Base-by-base conservation (phyloP, 2,888 invertebrate genomes). In the Cinara cedri region DNA sequence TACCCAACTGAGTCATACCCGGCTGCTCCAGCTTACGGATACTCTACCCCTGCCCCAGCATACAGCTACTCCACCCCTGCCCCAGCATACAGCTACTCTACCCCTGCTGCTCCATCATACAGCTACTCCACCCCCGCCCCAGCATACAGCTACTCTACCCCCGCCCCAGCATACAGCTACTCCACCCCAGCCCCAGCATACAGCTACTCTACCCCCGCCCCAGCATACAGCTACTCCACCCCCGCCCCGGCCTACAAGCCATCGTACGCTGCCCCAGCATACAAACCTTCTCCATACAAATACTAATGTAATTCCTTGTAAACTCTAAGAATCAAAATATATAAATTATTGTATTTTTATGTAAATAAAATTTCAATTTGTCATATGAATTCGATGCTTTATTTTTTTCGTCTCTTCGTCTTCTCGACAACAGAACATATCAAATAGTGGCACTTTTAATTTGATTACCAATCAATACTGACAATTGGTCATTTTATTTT, bases 1-100 rank as follows among this genome's bases (percentile, higher is more conserved):
- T 82, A 82, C 82, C 76, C 66, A 51, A 49, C 81, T 72, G 78
- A 85, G 80, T 54, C 82, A 14, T 78, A 81, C 80, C 70, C 81
- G 8, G 72, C 82, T 63, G 68, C 78, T n/a, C 70, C 80, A 49
- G 76, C 81, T 11, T 72, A 82, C 65, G 72, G 66, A 49, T 74
- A 76, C 68, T 71, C 76, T 6, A 55, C 46, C 84, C 24, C 83
- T 83, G 72, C 83, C 84, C 51, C 63, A 65, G 75, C 70, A 49
- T 54, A 54, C 81, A 81, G 34, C 24, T 46, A 54, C 49, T 16
- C 46, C 9, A 84, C 84, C 63, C 3, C 81, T 11, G 57, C 75
- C 9, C 70, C 78, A 26, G 72, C 81, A 0, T 72, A 82, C 80
- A 16, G 51, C 76, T 54, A 81, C 21, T 78, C 81, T 75, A 65